Percentiles rank a stretch among this genome's conserved stretches.
Conservation (phyloP, 1,140 invertebrate genomes). For the Heliconius nattereri region DNA sequence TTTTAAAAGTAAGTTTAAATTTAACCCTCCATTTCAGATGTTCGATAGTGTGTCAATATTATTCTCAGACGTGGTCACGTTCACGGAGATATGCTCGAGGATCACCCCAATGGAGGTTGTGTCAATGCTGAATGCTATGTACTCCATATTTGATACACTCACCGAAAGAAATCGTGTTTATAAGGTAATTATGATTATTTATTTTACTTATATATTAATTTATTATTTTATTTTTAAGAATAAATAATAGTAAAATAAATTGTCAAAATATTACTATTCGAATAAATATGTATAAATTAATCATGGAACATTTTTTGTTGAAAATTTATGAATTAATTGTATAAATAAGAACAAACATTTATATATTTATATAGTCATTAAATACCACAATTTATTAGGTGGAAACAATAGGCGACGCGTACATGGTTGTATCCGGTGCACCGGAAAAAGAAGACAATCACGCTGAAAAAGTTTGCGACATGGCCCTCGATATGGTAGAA, state of each 20-base stretch:
- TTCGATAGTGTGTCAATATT: not conserved
- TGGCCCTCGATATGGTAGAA: slow-evolving; percentile 98
- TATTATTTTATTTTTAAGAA: no score
- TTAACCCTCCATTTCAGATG: no score
- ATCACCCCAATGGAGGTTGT: slow-evolving; percentile 98
- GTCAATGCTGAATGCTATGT: slow-evolving; percentile 98
- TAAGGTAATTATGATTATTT: slow-evolving; percentile 85
- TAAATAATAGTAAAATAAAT: no score
- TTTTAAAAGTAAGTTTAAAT: no score
- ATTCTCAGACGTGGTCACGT: slow-evolving; percentile 93
- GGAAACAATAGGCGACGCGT: slow-evolving; percentile 98
- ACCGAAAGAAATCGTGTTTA: slow-evolving; percentile 96
- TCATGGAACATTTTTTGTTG: no score
- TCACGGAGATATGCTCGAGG: slow-evolving; percentile 97
- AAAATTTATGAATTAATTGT: no score
- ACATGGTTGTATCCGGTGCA: slow-evolving; percentile 98
- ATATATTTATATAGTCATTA: not conserved
- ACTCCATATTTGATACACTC: slow-evolving; percentile 94
- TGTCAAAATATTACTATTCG: no score
- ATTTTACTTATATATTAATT: no score
- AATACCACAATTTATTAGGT: slow-evolving; percentile 83
- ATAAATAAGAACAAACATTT: no score
- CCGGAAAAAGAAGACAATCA: slow-evolving; percentile 95
- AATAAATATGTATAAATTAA: no score
- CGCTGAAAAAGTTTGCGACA: slow-evolving; percentile 96